These are phyloP conservation scores for Hypotaenidia okinawae DNA, from an alignment of 2,797 vertebrate genomes.

Conservation along the genomic window DNA sequence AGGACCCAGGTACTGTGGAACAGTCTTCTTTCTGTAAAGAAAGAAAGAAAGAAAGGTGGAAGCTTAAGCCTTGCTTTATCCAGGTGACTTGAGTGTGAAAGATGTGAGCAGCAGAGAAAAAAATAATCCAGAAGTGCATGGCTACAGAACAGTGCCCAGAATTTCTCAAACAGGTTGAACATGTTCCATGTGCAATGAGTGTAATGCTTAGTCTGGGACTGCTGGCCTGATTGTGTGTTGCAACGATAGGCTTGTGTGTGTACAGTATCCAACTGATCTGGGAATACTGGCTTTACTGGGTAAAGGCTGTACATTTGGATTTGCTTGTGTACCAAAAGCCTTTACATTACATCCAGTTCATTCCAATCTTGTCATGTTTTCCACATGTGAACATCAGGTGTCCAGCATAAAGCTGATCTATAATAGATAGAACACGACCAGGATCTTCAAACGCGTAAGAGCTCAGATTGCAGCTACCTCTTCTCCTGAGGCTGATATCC, in stretches of 20 bases:
- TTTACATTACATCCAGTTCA: not conserved
- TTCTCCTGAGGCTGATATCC: not conserved
- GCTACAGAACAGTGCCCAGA: not conserved
- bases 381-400: not conserved
- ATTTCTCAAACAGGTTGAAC: not conserved
- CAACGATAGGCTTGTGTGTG: not conserved
- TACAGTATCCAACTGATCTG: not conserved
- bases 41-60: conserved; percentile 63
- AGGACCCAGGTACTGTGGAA: conserved; percentile 60
- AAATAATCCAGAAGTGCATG: not conserved
- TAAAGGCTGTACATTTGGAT: not conserved
- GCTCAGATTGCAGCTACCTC: not conserved
- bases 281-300: not conserved
- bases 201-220: not conserved
- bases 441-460: not conserved
- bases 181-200: not conserved
- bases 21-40: conserved; percentile 71
- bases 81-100: not conserved
- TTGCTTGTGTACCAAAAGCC: not conserved
- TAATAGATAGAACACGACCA: not conserved
- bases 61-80: conserved; percentile 62
- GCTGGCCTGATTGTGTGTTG: not conserved
- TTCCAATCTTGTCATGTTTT: conserved; percentile 2
- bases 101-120: not conserved
- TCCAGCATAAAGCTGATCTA: not conserved